A percentile compares a stretch with the other conserved stretches of the same genome.
These are phyloP conservation scores for Erpornis zantholeuca DNA, from an alignment of 2,113 vertebrate genomes.

Conservation along the genomic window DNA sequence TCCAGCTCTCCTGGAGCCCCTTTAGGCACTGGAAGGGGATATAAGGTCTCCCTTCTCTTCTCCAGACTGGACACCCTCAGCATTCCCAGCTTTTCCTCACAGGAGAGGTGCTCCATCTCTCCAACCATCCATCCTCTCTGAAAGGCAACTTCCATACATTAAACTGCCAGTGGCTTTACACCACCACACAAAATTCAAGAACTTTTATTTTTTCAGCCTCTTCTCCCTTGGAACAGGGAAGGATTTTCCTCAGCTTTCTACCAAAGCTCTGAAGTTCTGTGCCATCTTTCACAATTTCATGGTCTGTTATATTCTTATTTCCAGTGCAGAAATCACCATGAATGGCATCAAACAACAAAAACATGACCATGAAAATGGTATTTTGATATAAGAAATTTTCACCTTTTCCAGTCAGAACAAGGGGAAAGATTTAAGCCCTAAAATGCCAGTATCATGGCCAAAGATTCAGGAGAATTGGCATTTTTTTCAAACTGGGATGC, in stretches of 20 bases:
- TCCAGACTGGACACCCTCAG: not conserved
- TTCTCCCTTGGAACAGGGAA: not conserved
- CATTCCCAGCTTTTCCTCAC: not conserved
- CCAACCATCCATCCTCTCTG: not conserved
- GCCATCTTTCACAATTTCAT: not conserved
- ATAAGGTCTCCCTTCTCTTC: not conserved
- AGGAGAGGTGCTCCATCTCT: not conserved
- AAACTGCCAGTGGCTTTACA: not conserved
- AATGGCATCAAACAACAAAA: not conserved
- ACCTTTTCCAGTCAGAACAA: not conserved
- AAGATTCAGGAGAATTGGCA: not conserved
- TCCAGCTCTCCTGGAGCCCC: not conserved
- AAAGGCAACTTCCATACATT: not conserved
- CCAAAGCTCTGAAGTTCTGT: not conserved
- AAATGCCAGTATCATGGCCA: not conserved
- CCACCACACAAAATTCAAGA: not conserved
- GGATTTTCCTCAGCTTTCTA: not conserved
- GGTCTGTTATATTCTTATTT: not conserved
- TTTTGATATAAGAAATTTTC: not conserved
- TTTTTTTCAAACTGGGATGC: not conserved
- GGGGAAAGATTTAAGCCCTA: not conserved
- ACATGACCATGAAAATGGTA: not conserved
- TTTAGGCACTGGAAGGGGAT: not conserved
- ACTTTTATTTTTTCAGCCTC: not conserved
- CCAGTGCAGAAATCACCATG: not conserved